These are phyloP conservation scores for Siniperca undulata DNA, from an alignment of 2,797 vertebrate species.

Conservation along the genomic window DNA sequence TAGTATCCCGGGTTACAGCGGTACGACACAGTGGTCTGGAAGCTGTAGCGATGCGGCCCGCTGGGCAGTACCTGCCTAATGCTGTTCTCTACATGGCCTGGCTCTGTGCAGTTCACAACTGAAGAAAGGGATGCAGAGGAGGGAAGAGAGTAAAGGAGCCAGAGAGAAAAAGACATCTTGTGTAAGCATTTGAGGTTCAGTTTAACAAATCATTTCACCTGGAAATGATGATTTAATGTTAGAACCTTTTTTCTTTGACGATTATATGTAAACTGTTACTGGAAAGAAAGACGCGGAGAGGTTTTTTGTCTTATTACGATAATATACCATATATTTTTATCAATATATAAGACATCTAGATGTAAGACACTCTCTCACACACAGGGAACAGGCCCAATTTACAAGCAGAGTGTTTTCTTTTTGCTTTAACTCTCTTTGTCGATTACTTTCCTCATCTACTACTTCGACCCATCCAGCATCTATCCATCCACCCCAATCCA, in stretches of 20 bases:
- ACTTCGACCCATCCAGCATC: constrained; percentile 52
- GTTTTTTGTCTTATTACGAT: background rate
- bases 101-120: constrained; percentile 99
- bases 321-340: background rate
- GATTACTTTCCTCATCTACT: constrained; percentile 36
- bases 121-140: constrained; percentile 23
- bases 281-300: background rate
- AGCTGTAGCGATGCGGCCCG: constrained; percentile 94
- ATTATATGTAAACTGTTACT: background rate
- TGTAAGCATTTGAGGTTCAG: background rate
- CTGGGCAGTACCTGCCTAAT: constrained; percentile 90
- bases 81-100: constrained; percentile 95
- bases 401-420: background rate
- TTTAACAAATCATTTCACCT: background rate
- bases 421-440: constrained; percentile 14
- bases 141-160: constrained; percentile 19
- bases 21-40: constrained; percentile 93
- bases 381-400: background rate
- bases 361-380: background rate
- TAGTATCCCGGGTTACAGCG: constrained; percentile 95
- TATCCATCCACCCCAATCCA: constrained; percentile 64
- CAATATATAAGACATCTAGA: background rate
- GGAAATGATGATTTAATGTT: background rate
- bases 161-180: constrained; percentile 19
- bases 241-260: background rate